Base-by-base conservation (phyloP, 2,888 invertebrate genomes). In the Melipona beecheii region DNA sequence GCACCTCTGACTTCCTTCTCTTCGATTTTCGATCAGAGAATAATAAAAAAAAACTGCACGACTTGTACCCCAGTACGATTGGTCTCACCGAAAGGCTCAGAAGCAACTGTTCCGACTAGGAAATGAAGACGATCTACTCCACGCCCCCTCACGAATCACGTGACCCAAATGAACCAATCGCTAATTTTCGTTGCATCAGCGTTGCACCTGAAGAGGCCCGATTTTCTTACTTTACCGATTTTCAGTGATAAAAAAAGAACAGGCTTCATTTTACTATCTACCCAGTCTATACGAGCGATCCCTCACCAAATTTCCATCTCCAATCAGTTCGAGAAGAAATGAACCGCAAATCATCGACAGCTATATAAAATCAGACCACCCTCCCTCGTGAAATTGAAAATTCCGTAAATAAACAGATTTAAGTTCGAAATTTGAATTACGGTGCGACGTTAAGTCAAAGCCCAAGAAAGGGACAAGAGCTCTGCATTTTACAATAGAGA, bases 401-500 rank as follows among this genome's bases (percentile, higher is more conserved):
- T 31, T 31, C 3, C 31, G 21, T 21, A 11, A n/a, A 19, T 2
- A n/a, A 54, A 31, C 19, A 54, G 31, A 49, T 31, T 43, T 27
- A 64, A 64, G 43, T 64, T 31, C 2, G 2, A 31, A 31, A 3
- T 54, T 49, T n/a, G 56, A 60, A 64, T 31, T 50, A n/a, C 27
- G 27, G 27, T 27, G 27, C 27, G 27, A 27, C 27, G 27, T 27
- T 27, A 27, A 24, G 5, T 5, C 27, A 11, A 43, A 15, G 17
- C 4, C 2, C 21, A 11, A 36, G 60, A 31, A 31, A 31, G 31
- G 31, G 4, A 31, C 4, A 1, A 31, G 31, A 81, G 62, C 68
- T n/a, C 43, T 19, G 5, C 19, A 13, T 11, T 19, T 5, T 43
- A 75, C 56, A 78, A 75, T 75, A 19, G 68, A 68, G 78, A 62